A percentile compares a stretch with the other conserved stretches of the same genome.
These are phyloP conservation scores for Drosophila mojavensis DNA, from an alignment of 1,140 invertebrate species.

Conservation along the genomic window DNA sequence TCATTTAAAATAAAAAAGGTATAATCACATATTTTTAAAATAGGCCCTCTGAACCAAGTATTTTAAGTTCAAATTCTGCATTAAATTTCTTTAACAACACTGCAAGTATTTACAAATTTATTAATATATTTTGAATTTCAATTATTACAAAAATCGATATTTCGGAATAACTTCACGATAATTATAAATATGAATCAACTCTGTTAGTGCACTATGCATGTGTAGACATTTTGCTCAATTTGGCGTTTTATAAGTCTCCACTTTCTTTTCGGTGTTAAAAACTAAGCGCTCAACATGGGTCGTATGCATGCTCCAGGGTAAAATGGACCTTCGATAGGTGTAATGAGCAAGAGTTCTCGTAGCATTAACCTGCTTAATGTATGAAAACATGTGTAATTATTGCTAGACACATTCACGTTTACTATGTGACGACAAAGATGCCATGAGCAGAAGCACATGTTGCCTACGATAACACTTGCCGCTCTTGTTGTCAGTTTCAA, in stretches of 20 bases:
- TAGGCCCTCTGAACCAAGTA: no score
- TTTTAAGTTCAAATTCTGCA: no score
- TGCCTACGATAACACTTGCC: constrained; percentile 43
- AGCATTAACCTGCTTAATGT: constrained; percentile 26
- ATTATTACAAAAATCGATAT: no score
- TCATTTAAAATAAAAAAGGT: no score
- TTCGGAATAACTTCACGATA: no score
- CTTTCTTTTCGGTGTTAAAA: constrained; percentile 74
- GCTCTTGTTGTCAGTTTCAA: constrained; percentile 2
- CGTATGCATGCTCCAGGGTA: constrained; percentile 78
- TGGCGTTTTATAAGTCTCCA: constrained; percentile 52
- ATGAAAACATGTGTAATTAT: background rate
- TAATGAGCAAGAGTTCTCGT: constrained; percentile 15
- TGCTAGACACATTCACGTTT: background rate
- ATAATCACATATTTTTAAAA: no score
- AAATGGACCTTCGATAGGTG: constrained; percentile 14
- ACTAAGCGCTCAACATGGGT: constrained; percentile 71
- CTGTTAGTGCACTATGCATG: background rate
- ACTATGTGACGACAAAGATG: background rate
- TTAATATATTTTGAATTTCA: no score
- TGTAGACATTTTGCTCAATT: constrained; percentile 44
- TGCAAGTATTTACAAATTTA: no score
- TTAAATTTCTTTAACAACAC: no score
- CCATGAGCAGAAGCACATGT: constrained; percentile 54
- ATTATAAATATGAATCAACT: background rate